A percentile compares a stretch with the other conserved stretches of the same genome.
These are phyloP conservation scores for Cyprinodon diabolis DNA, from an alignment of 2,797 vertebrate species.

Conservation along the genomic window DNA sequence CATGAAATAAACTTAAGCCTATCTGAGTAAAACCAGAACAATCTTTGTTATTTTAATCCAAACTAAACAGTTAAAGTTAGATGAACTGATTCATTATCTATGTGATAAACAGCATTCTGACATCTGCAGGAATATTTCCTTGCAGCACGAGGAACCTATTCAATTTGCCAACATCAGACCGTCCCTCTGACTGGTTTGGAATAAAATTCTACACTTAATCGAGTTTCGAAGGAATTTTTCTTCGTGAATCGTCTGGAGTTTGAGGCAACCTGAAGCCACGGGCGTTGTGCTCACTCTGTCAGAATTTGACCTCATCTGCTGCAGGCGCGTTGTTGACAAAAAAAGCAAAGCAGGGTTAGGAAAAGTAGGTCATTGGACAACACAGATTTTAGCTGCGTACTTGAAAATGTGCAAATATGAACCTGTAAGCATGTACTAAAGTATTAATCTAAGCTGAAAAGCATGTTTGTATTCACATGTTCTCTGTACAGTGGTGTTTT, in stretches of 20 bases:
- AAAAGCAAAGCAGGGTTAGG: conserved; percentile 58
- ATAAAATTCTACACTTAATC: neutral
- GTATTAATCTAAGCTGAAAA: conserved; percentile 18
- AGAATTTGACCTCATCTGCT: conserved; percentile 50
- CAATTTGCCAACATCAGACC: neutral
- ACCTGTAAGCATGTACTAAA: conserved; percentile 17
- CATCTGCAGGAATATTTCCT: conserved; percentile 7
- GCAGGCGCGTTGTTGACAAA: conserved; percentile 54
- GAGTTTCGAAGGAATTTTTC: conserved; percentile 23
- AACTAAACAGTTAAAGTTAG: neutral
- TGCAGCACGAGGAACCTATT: neutral
- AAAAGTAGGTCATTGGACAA: conserved; percentile 68
- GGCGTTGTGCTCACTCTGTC: conserved; percentile 15
- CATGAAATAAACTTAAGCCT: conserved; percentile 7
- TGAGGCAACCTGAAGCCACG: conserved; percentile 9
- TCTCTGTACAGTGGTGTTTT: conserved; percentile 1
- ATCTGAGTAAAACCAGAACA: neutral
- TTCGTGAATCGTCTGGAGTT: neutral
- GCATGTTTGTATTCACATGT: conserved; percentile 5
- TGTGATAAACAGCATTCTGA: neutral
- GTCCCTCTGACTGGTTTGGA: neutral
- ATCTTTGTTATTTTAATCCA: neutral
- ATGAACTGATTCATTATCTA: neutral
- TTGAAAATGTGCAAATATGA: conserved; percentile 24
- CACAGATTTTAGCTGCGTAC: conserved; percentile 50